Base-by-base conservation (phyloP, 2,113 vertebrate genomes). In the Cyphomyrus plagiostoma region DNA sequence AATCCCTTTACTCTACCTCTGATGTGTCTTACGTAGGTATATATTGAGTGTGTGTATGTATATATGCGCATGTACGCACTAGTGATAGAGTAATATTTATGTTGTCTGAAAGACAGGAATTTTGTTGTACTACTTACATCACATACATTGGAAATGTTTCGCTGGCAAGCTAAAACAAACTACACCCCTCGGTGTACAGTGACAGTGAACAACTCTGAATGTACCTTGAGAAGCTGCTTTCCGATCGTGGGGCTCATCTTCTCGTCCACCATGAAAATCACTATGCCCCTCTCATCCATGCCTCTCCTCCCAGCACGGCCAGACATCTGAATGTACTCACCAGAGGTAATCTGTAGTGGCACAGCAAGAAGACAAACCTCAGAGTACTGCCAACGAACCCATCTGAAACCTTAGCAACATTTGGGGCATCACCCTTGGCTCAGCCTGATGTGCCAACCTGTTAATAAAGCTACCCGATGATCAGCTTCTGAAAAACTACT, bases 241-340 rank as follows among this genome's bases (percentile, higher is more conserved):
- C 98, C 98, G 66, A 99, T 89, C 0, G 98, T 95, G 89, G 98
- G 98, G 92, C 97, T 99, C 97, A 99, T 98, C 94, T 99, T 99
- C 93, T 99, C 98, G 92, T 99, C 98, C 89, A 98, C 98, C 98
- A 99, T 99, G 91, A 99, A 98, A 94, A 99, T 99, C 35, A 99
- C 98, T 86, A 99, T 99, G 49, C 98, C 98, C 91, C 98, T 96
- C 90, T 99, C 98, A 82, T 99, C 98, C 98, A 99, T 99, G 88
- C 98, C 98, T 95, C 98, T 96, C 89, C 98, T 97, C 82, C 98
- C 98, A 7, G 98, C 98, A 10, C 98, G 97, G 35, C 98, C 98
- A 23, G 98, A 99, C 98, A 99, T 99, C 94, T 99, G 98, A 95
- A 99, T 99, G 91, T 99, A 99, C 94, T 99, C 98, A 87, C 98